phyloP scores from a whole-genome alignment of 2,113 vertebrate genomes.

The Rhegmatorhina hoffmannsi region DNA sequence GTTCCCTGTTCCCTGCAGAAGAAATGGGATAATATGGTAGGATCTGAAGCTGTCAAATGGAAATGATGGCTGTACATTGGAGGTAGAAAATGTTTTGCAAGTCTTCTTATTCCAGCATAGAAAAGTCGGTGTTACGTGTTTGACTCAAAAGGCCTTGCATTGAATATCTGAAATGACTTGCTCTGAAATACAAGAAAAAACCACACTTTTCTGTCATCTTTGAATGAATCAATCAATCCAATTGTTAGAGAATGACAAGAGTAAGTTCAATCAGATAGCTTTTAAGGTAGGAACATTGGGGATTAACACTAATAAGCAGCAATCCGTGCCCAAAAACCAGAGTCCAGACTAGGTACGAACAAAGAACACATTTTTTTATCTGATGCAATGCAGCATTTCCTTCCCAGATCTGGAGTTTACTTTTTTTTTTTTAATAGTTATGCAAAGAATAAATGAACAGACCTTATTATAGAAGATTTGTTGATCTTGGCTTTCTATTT shows the following conservation, averaged over 20 bases:
- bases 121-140: not conserved
- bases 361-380: not conserved
- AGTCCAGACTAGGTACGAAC: not conserved
- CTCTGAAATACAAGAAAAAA: not conserved
- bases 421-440: not conserved
- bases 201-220: not conserved
- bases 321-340: not conserved
- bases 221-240: not conserved
- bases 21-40: not conserved
- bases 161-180: not conserved
- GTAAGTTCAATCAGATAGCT: not conserved
- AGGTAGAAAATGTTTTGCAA: not conserved
- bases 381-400: not conserved
- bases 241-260: not conserved
- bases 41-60: not conserved
- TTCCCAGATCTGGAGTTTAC: not conserved
- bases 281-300: constrained; percentile 2
- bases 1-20: not conserved
- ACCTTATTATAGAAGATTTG: not conserved
- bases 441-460: not conserved
- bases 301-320: not conserved
- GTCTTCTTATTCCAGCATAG: not conserved
- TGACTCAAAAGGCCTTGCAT: not conserved
- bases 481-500: not conserved
- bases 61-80: not conserved